These are phyloP conservation scores for Gambusia holbrooki DNA, from an alignment of 2,113 vertebrate species.

Conservation along the genomic window DNA sequence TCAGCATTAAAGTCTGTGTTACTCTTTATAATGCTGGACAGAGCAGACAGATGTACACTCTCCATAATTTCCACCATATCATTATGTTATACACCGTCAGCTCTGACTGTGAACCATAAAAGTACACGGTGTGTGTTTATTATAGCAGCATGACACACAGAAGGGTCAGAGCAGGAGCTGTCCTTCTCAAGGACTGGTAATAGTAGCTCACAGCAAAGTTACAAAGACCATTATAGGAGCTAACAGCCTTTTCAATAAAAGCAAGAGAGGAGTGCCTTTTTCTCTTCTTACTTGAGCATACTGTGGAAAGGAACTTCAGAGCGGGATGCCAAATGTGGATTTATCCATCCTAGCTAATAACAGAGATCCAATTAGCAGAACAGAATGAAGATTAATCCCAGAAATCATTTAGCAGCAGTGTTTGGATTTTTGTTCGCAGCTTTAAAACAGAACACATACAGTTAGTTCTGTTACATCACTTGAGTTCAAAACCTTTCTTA, in stretches of 20 bases:
- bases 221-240: slow-evolving; percentile 48
- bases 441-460: slow-evolving; percentile 41
- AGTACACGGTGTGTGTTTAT: slow-evolving; percentile 13
- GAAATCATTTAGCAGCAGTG: slow-evolving; percentile 59
- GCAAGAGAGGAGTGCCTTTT: slow-evolving; percentile 11
- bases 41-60: slow-evolving; percentile 1
- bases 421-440: slow-evolving; percentile 39
- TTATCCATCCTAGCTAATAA: slow-evolving; percentile 54
- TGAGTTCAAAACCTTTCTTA: slow-evolving; percentile 16
- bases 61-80: slow-evolving; percentile 5
- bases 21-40: slow-evolving; percentile 15
- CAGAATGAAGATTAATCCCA: slow-evolving; percentile 49
- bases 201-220: slow-evolving; percentile 54
- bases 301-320: slow-evolving; percentile 25
- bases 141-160: slow-evolving; percentile 42
- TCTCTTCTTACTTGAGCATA: slow-evolving; percentile 23
- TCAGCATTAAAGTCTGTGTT: slow-evolving; percentile 17
- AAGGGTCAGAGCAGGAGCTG: slow-evolving; percentile 41
- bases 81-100: slow-evolving; percentile 26
- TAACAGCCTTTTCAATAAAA: slow-evolving; percentile 47
- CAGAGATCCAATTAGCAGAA: slow-evolving; percentile 47
- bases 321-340: slow-evolving; percentile 29
- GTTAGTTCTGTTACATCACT: not conserved
- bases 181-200: slow-evolving; percentile 46
- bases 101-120: slow-evolving; percentile 24